These are phyloP conservation scores for Pterostichus madidus DNA, from an alignment of 2,888 invertebrate genomes.

Conservation along the genomic window DNA sequence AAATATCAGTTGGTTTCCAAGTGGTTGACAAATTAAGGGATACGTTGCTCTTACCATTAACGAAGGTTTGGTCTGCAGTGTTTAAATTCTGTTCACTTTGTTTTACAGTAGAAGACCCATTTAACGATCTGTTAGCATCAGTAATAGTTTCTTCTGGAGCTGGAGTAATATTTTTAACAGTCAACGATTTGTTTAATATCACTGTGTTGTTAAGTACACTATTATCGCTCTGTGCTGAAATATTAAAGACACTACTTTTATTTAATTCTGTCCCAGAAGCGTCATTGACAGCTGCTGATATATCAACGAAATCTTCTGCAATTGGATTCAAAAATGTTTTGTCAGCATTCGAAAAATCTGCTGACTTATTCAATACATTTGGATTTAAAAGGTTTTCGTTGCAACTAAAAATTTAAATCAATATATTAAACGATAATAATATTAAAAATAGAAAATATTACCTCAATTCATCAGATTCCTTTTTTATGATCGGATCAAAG, in stretches of 20 bases:
- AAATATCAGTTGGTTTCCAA: no score
- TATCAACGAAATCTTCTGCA: slow-evolving; percentile 1
- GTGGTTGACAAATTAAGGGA: no score
- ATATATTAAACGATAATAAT: neutral
- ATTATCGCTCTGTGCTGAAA: neutral
- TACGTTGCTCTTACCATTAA: neutral
- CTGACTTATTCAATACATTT: neutral
- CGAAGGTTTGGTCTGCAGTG: neutral
- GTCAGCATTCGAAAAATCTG: neutral
- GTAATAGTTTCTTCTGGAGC: neutral
- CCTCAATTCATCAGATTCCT: slow-evolving; percentile 16
- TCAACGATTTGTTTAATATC: slow-evolving; percentile 2
- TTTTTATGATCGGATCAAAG: slow-evolving; percentile 34
- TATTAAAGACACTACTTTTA: neutral
- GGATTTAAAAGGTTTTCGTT: neutral
- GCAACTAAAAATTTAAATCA: neutral
- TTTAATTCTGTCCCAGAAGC: neutral
- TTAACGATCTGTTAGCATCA: neutral
- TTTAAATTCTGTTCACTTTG: neutral
- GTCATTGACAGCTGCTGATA: neutral
- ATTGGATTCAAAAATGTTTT: neutral
- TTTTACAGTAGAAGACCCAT: neutral
- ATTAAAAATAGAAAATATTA: slow-evolving; percentile 14
- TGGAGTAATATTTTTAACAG: slow-evolving; percentile 1
- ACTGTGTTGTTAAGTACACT: slow-evolving; percentile 17